Evolutionary conservation across 2,113 vertebrate genomes (phyloP), one percentile per base, ranked within the genome.

Genomic region (Passer domesticus): DNA sequence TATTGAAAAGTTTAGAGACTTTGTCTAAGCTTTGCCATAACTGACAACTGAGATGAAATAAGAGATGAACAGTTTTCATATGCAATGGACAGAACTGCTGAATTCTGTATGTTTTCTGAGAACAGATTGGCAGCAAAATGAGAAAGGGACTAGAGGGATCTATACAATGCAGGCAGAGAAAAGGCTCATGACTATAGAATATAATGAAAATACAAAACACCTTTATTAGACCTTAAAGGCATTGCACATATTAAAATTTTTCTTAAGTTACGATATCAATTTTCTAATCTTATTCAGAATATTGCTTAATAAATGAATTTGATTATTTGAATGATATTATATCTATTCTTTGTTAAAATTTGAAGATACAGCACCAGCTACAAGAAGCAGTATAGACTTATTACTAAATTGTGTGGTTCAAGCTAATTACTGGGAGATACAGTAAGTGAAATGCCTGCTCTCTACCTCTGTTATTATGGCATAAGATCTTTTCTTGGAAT

Each of bases 1-100:
- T 72, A 79, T 89, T 91, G 33, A 84, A 87, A 91, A 72, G 78
- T 91, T 92, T 94, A 72, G 53, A 55, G 44, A 9, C 33, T 92
- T 95, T 91, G 18, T 82, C 35, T 87, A 78, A 89, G 66, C 33
- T 89, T 92, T 92, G 4, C 50, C 46, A 23, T 87, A 84, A 75
- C 41, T 93, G 81, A 85, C 58, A 89, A 79, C 9, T 15, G 33
- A 84, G 56, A 72, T 70, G 33, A 92, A 92, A 89, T 37, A 41
- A 87, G 23, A 93, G 44, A 81, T 72, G 35, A 95, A 50, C 24
- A 87, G 21, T 47, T 41, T 79, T 89, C 74, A 41, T 60, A 87
- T 31, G 52, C 49, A 92, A 25, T 7, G n/a, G 69, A 23, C 39
- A 85, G 77, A 92, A 94, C 33, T 91, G 50, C 74, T 85, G 84